Base-by-base conservation (phyloP, 2,888 invertebrate species). In the Machimus atricapillus region DNA sequence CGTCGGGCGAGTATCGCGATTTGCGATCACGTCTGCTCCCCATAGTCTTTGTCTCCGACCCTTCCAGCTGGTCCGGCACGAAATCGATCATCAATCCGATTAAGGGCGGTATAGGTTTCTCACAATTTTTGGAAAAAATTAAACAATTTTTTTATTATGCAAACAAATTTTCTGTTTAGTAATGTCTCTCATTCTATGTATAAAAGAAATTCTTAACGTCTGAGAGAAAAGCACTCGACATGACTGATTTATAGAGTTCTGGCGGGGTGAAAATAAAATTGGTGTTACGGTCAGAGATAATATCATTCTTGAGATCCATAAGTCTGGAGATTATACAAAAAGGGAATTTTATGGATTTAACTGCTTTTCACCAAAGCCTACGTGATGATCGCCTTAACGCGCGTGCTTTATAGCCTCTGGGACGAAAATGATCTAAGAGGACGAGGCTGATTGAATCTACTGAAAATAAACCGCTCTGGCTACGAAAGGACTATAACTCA, bases 21-120 rank as follows among this genome's bases (percentile, higher is more conserved):
- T 78, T 58, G 52, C 52, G 77, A 86, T 86, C 86, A 78, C 34
- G 19, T 58, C 46, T 86, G 83, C 27, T 40, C 73, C 73, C 46
- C 56, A 37, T 83, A 83, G 34, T 66, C 34, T 74, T 85, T 27
- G 46, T 74, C 74, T 74, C 56, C 46, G 56, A 16, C 40, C 9
- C 16, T 31, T 14, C n/a, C 16, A 66, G n/a, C 19, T 76, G 34
- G 19, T 76, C 37, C 76, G 12, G 76, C 76, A 76, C 76, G 34
- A 85, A 85, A 85, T 85, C 85, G 85, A 74, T 85, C 74, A 85
- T 74, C 27, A 73, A 66, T n/a, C 66, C 66, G 82, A 82, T 82
- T 66, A 82, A 82, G 16, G 37, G 19, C 1, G 66, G 12, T 58
- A n/a, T n/a, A n/a, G 8, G 66, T 66, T 66, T 66, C 27, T 27